Evolutionary conservation across 2,113 vertebrate genomes (phyloP).

Genomic region (Benitochromis conjunctus): DNA sequence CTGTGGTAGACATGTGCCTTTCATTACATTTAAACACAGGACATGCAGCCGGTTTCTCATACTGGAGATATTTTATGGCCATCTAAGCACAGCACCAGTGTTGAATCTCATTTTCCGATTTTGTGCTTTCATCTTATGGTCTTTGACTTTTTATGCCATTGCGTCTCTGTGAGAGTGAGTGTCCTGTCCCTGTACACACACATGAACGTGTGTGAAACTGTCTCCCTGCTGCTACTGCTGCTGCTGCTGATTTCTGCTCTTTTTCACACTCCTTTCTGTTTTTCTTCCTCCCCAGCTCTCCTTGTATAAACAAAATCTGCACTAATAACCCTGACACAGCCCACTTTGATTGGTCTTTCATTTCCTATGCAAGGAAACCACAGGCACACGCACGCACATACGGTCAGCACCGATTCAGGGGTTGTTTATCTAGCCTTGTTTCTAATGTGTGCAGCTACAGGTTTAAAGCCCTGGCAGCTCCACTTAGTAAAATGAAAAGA

Average conservation of each 20-base stretch:
- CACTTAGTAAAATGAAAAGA: constrained; percentile 20
- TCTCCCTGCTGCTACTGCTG: neutral
- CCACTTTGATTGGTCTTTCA: constrained; percentile 42
- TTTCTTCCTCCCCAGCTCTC: constrained; percentile 25
- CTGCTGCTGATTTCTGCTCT: constrained; percentile 36
- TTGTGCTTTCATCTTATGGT: neutral
- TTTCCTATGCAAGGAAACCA: constrained; percentile 19
- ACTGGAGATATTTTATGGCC: neutral
- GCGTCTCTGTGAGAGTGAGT: neutral
- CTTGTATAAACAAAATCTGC: constrained; percentile 43
- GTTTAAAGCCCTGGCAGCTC: constrained; percentile 26
- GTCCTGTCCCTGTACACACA: neutral
- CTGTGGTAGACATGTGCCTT: neutral
- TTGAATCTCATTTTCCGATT: neutral
- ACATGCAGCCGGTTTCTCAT: neutral
- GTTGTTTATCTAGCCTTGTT: constrained; percentile 26
- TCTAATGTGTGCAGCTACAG: constrained; percentile 45
- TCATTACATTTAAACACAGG: neutral
- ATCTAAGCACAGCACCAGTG: neutral
- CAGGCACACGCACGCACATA: neutral
- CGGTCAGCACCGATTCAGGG: neutral
- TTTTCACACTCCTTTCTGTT: constrained; percentile 34
- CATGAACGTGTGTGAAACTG: neutral
- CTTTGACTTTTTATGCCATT: neutral
- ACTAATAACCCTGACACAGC: constrained; percentile 43